A percentile compares a stretch with the other conserved stretches of the same genome.
These are phyloP conservation scores for Ascaphus truei DNA, from an alignment of 2,113 vertebrate genomes.

Conservation along the genomic window DNA sequence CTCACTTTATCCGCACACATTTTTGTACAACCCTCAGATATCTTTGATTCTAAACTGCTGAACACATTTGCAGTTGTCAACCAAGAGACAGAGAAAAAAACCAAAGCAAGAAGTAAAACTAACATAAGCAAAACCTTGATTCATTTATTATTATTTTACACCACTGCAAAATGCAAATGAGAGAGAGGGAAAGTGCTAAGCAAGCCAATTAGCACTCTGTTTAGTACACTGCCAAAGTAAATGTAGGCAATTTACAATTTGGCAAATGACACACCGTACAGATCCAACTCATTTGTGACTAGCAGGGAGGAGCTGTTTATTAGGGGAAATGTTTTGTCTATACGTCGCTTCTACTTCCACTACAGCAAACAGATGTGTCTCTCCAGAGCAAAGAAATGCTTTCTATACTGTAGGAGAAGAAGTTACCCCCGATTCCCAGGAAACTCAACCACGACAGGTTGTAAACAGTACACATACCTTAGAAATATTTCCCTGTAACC, in stretches of 20 bases:
- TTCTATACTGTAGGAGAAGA: not conserved
- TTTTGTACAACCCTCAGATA: too few species aligned
- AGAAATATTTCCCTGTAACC: not conserved
- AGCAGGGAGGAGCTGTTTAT: constrained; percentile 68
- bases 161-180: constrained; percentile 70
- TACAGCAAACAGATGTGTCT: not conserved
- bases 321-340: constrained; percentile 63
- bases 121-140: constrained; percentile 71
- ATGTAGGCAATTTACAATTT: constrained; percentile 78
- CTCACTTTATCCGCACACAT: not conserved
- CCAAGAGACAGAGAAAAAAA: not conserved
- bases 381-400: not conserved
- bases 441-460: not conserved
- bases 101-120: too few species aligned
- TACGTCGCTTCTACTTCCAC: too few species aligned
- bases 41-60: too few species aligned
- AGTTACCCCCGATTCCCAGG: not conserved
- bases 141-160: constrained; percentile 71
- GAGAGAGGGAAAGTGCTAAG: constrained; percentile 74
- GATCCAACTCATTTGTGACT: constrained; percentile 70
- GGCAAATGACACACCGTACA: constrained; percentile 62
- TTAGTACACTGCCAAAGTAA: constrained; percentile 76
- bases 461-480: not conserved
- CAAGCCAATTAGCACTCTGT: constrained; percentile 79
- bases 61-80: too few species aligned